phyloP scores from a whole-genome alignment of 2,888 invertebrate genomes.

The Capitulum mitella region DNA sequence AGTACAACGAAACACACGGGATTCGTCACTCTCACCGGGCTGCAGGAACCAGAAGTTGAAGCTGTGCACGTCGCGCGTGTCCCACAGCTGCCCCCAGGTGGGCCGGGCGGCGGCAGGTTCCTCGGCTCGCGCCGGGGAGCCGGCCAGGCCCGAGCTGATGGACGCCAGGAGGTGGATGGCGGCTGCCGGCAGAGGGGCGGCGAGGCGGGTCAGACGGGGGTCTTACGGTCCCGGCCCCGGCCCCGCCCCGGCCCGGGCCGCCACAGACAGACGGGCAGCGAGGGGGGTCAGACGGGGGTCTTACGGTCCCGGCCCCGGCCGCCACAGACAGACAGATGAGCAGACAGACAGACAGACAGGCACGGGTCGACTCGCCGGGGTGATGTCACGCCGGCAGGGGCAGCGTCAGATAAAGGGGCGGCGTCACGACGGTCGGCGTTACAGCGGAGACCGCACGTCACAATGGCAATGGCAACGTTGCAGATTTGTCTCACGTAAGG shows the following conservation, averaged over 20 bases:
- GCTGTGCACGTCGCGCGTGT: neutral
- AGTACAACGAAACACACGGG: no score
- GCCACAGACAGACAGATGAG: neutral
- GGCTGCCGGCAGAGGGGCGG: neutral
- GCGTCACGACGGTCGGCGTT: no score
- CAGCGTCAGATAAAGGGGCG: no score
- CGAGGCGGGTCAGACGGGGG: no score
- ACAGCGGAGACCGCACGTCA: no score
- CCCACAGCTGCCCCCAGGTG: neutral
- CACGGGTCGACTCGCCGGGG: no score
- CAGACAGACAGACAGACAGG: no score
- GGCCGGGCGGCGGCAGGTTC: neutral
- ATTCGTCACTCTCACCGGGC: neutral
- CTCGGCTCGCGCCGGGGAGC: neutral
- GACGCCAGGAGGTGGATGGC: slow-evolving; percentile 25
- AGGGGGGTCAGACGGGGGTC: no score
- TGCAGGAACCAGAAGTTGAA: slow-evolving; percentile 5
- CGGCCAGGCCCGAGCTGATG: slow-evolving; percentile 10
- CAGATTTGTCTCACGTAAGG: no score
- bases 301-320: neutral
- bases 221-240: neutral
- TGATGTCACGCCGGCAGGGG: no score
- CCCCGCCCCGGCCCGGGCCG: neutral
- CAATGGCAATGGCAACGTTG: no score
- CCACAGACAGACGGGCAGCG: neutral